phyloP scores from a whole-genome alignment of 1,140 invertebrate genomes.

The Magallana ariakensis region DNA sequence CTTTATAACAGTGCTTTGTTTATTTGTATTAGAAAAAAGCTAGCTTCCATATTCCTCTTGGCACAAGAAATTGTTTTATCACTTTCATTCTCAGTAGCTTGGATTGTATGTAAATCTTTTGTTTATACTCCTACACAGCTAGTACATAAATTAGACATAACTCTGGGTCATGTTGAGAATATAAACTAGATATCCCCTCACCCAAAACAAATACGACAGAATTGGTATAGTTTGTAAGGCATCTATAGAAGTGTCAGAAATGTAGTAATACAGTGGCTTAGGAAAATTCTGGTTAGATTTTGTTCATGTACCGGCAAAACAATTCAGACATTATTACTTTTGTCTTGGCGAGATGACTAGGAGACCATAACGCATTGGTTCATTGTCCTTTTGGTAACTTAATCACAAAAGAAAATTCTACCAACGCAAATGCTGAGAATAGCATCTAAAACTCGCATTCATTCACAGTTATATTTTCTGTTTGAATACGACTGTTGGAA shows the following conservation, averaged over 20 bases:
- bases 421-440: conserved; percentile 10
- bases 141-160: background rate
- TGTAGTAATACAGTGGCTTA: too few species aligned
- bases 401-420: conserved; percentile 15
- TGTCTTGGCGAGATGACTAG: too few species aligned
- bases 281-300: too few species aligned
- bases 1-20: background rate
- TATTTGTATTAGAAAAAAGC: background rate
- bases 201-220: background rate
- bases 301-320: too few species aligned
- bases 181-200: background rate
- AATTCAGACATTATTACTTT: too few species aligned
- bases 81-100: background rate
- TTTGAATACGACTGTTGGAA: conserved; percentile 12
- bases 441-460: background rate
- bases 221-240: background rate
- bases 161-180: background rate
- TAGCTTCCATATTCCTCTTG: background rate
- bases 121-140: background rate
- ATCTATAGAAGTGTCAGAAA: too few species aligned
- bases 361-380: background rate
- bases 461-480: conserved; percentile 21
- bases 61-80: background rate
- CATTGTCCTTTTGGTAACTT: background rate
- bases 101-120: background rate